Evolutionary conservation across 2,888 invertebrate species (phyloP), one percentile per base, ranked within the genome.

Genomic region (Eristalis intricaria): DNA sequence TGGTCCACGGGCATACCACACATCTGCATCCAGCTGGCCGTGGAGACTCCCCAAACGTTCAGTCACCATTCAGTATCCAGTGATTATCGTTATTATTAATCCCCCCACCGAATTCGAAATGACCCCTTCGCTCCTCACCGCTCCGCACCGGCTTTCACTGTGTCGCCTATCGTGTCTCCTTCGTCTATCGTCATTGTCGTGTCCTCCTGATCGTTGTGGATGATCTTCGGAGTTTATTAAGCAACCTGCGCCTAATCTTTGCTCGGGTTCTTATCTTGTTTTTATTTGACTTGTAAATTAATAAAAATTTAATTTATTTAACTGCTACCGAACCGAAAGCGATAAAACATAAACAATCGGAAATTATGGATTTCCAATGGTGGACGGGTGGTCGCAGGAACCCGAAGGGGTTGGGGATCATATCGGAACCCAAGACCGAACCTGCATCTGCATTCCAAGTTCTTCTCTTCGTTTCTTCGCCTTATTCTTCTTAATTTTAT

Each of bases 271-370:
- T 88, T 86, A 84, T 86, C 75, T 86, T 85, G 84, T 89, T 80
- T 88, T 89, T 91, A 91, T 91, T 90, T 91, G 89, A 89, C 90
- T 91, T 91, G 91, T 91, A 92, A 92, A 91, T 92, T 91, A 91
- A 91, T 91, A 91, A 91, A 91, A 89, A 90, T 90, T 90, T 91
- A 89, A 90, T 91, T 90, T 90, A 90, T 90, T 89, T 89, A 90
- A 89, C 90, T 86, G 91, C 92, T 92, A 90, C 92, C 90, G 92
- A 90, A 89, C 89, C 89, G 74, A 89, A 89, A 85, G 84, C 87
- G 85, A 89, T 88, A 88, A 90, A 89, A 89, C 89, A 89, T 89
- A 89, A 84, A 85, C 85, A 84, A 88, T 85, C 80, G 80, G 76
- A 80, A 87, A 87, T 86, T 86, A 83, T 86, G 82, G 86, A 71